Percentiles rank a stretch among this genome's conserved stretches.
Conservation (phyloP, 2,888 invertebrate species). For the Tholera decimalis region DNA sequence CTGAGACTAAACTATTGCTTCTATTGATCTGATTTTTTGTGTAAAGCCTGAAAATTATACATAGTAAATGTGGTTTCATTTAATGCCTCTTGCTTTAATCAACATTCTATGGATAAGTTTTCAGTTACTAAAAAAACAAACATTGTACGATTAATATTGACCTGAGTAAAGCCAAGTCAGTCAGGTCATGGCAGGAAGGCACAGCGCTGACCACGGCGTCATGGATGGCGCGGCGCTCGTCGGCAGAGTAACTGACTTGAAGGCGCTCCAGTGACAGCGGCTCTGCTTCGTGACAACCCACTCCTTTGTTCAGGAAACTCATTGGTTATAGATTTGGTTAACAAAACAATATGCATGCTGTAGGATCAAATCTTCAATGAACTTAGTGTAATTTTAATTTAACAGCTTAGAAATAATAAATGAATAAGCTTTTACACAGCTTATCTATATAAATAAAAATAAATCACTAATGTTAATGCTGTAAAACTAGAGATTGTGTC, state of each 20-base stretch:
- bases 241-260: slow-evolving; percentile 85
- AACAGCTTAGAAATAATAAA: no score
- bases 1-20: no score
- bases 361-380: no score
- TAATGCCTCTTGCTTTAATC: no score
- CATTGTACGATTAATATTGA: slow-evolving; percentile 49
- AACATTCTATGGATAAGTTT: not conserved
- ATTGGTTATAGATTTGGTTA: slow-evolving; percentile 28
- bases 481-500: no score
- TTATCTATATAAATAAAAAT: no score
- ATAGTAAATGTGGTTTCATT: no score
- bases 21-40: no score
- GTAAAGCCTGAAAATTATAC: no score
- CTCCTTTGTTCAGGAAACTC: slow-evolving; percentile 79
- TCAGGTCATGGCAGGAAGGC: slow-evolving; percentile 77
- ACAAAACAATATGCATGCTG: not conserved
- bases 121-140: not conserved
- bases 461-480: no score
- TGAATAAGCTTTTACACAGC: no score
- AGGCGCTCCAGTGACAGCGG: slow-evolving; percentile 80
- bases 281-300: slow-evolving; percentile 68
- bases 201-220: slow-evolving; percentile 86
- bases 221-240: slow-evolving; percentile 91
- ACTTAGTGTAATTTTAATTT: not conserved
- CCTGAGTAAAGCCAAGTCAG: slow-evolving; percentile 79